phyloP scores from a whole-genome alignment of 2,113 vertebrate genomes.

The Barnardius zonarius region DNA sequence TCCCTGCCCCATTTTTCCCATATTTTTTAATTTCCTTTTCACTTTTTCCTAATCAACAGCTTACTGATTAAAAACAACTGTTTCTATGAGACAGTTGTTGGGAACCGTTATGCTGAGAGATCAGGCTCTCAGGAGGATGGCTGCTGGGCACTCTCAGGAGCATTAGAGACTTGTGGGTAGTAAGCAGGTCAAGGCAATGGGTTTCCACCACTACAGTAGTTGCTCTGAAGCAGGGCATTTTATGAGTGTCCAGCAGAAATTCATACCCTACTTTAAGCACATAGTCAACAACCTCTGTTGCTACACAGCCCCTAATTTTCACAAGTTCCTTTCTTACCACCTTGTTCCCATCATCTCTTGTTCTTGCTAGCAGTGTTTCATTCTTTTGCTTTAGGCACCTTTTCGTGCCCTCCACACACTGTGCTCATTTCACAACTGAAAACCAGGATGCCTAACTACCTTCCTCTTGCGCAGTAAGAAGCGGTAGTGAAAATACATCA shows the following conservation, averaged over 20 bases:
- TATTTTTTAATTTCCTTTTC: not conserved
- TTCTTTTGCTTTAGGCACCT: not conserved
- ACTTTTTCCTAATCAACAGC: too few relatives aligned
- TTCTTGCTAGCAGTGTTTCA: not conserved
- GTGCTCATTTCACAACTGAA: not conserved
- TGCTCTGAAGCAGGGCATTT: not conserved
- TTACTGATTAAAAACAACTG: too few relatives aligned
- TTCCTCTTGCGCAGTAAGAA: not conserved
- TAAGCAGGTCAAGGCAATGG: not conserved
- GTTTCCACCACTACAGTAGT: not conserved
- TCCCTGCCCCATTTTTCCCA: fast-evolving
- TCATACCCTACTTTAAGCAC: not conserved
- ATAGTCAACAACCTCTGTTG: not conserved
- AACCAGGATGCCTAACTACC: not conserved
- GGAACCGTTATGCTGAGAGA: not conserved
- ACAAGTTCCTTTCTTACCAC: not conserved
- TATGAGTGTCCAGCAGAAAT: not conserved
- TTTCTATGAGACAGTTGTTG: not conserved
- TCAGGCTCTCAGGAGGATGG: not conserved
- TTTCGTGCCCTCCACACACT: not conserved
- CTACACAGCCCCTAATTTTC: not conserved
- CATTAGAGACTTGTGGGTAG: not conserved
- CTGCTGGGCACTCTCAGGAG: not conserved
- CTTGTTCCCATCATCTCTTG: not conserved
- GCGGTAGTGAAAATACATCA: not conserved